Percentiles rank a stretch among this genome's conserved stretches.
Evolutionary conservation across 2,888 invertebrate species (phyloP).

Genomic region (Pimpla rufipes): DNA sequence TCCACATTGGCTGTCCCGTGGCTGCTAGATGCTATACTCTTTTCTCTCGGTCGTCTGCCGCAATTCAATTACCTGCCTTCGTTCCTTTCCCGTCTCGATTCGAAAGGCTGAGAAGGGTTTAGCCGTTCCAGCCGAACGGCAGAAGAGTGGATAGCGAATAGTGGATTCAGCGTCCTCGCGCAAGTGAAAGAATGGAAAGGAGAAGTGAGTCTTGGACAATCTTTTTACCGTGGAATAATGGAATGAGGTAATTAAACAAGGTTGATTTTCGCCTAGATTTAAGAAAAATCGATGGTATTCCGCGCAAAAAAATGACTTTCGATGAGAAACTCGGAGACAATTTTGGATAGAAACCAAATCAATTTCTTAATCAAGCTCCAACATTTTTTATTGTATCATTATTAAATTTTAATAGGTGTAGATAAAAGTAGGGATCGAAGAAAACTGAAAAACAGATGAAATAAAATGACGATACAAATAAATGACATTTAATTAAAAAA

Average conservation of each 20-base stretch:
- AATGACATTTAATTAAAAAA: too few species aligned
- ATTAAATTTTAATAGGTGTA: too few species aligned
- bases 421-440: too few species aligned
- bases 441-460: too few species aligned
- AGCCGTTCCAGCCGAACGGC: slow-evolving; percentile 30
- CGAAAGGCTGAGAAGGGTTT: slow-evolving; percentile 26
- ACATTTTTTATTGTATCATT: too few species aligned
- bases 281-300: background rate
- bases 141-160: background rate
- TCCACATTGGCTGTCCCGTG: slow-evolving; percentile 18
- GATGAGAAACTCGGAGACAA: background rate
- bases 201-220: slow-evolving; percentile 1
- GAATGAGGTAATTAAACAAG: background rate
- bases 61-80: slow-evolving; percentile 48
- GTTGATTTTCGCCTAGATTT: background rate
- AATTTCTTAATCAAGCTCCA: too few species aligned
- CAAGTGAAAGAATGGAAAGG: background rate
- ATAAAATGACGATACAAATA: too few species aligned
- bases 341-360: background rate
- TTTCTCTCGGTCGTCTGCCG: slow-evolving; percentile 11
- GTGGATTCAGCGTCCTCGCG: slow-evolving; percentile 3
- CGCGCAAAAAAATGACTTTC: background rate
- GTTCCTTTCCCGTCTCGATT: slow-evolving; percentile 41
- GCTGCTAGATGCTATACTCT: slow-evolving; percentile 17
- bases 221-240: slow-evolving; percentile 22